Base-by-base conservation (phyloP, 2,797 vertebrate species). In the Muraenolepis orangiensis region DNA sequence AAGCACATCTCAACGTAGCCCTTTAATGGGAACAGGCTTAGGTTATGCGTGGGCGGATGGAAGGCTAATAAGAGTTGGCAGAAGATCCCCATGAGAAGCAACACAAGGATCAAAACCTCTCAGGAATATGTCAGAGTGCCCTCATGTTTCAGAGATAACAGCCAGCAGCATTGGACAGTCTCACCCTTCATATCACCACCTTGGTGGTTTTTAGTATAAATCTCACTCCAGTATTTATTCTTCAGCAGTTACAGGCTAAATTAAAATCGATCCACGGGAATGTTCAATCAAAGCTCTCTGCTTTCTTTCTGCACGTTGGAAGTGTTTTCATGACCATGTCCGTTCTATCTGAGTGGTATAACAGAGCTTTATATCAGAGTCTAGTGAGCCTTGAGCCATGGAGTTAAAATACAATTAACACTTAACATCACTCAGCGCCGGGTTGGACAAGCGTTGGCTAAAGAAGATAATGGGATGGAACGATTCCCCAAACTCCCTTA, bases 61-160 rank as follows among this genome's bases (percentile, higher is more conserved):
- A 79, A 66, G 75, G 76, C 81, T 84, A 90, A 87, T 80, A 87
- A 85, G 76, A 73, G 69, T 81, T 83, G 83, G 75, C 79, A 87
- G 82, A 78, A 84, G 85, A 87, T 84, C 80, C 80, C 86, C 77
- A 82, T 78, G 81, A 86, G 78, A 88, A 89, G 87, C 82, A 87
- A 87, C 79, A 83, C 84, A 86, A 51, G 42, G 42, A 51, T 20
- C 42, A 51, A 86, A 83, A 89, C 83, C 83, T 80, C 72, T 86
- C 82, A 81, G 82, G 89, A 85, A 77, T 80, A 87, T 88, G 88
- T 90, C 89, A 91, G 82, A 77, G 79, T 85, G 86, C 79, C 88
- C 87, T 91, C 82, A 80, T 86, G 87, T 90, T 86, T 87, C 75
- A 76, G 73, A 4, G 29, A 78, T 69, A 76, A 84, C 81, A 80